Base-by-base conservation (phyloP, 2,113 vertebrate species). In the Scytalopus superciliaris region DNA sequence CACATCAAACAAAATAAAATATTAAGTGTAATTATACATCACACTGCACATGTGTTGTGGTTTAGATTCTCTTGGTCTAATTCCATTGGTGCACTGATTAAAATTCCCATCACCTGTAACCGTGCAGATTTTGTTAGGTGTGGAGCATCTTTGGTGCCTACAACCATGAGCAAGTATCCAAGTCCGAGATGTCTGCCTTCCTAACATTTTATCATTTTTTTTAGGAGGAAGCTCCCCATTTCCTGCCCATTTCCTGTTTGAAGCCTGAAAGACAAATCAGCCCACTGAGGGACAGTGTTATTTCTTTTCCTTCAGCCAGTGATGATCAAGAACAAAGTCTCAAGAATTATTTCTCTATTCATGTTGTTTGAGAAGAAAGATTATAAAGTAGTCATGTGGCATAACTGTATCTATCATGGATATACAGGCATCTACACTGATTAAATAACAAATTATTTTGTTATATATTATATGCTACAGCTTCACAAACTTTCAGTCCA, bases 181-280 rank as follows among this genome's bases (percentile, higher is more conserved):
- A 63, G 14, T 47, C 57, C 80, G 42, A 47, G 6, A 49, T 1
- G 7, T 62, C 52, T 82, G 45, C 16, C 9, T 88, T 82, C 22
- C 25, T 33, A 37, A 30, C 2, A 8, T 19, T 77, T 63, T 28
- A 40, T 37, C 3, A 14, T 1, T 16, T 7, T 19, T 57, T 64
- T 74, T 5, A 22, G 7, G 3, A 16, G 3, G 7, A 3, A 84
- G 2, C 6, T 49, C 7, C n/a, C n/a, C 2, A 63, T 18, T 67
- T 70, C 37, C 39, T 82, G 30, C 22, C 19, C 18, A 56, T 12
- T n/a, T n/a, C 28, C 19, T 90, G 52, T 8, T 13, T 59, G 50
- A 70, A 23, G 57, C 22, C 6, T 6, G 35, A 62, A 56, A 17
- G 14, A 63, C 39, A 40, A 47, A 16, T 15, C 37, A 52, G n/a